phyloP scores from a whole-genome alignment of 2,113 vertebrate species.

The Sphyrna mokarran region DNA sequence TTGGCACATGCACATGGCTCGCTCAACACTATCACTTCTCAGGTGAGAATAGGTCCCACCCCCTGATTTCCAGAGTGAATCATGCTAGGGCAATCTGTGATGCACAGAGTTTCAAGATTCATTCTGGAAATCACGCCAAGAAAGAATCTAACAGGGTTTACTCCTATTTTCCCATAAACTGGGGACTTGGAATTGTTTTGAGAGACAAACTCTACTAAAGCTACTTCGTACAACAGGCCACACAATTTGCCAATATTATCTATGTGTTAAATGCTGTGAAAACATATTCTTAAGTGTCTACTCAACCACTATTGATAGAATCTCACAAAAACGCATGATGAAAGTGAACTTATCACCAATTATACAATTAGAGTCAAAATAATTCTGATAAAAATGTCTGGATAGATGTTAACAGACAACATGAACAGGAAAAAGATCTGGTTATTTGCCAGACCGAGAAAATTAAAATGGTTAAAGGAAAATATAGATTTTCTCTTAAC shows the following conservation, averaged over 20 bases:
- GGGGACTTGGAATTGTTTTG: not conserved
- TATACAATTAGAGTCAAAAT: slow-evolving; percentile 37
- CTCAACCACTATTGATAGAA: slow-evolving; percentile 22
- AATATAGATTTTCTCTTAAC: not conserved
- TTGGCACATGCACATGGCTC: no score
- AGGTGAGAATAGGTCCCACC: no score
- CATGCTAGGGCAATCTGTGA: no score
- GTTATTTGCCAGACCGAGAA: slow-evolving; percentile 27
- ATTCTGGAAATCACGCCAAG: no score
- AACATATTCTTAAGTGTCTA: slow-evolving; percentile 33
- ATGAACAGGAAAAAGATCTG: slow-evolving; percentile 26
- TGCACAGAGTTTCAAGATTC: no score
- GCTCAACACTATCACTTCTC: no score
- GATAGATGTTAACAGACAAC: slow-evolving; percentile 29
- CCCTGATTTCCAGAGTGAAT: no score
- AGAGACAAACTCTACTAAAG: not conserved
- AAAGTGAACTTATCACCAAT: slow-evolving; percentile 26
- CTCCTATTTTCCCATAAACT: no score
- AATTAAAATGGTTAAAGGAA: not conserved
- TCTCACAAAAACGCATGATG: slow-evolving; percentile 22
- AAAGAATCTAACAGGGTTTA: no score
- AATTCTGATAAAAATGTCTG: slow-evolving; percentile 35
- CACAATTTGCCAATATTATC: slow-evolving; percentile 32
- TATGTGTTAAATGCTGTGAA: slow-evolving; percentile 31
- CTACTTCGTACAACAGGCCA: not conserved